Percentiles rank a stretch among this genome's conserved stretches.
Conservation (phyloP, 2,113 vertebrate species). For the Crocuta crocuta region DNA sequence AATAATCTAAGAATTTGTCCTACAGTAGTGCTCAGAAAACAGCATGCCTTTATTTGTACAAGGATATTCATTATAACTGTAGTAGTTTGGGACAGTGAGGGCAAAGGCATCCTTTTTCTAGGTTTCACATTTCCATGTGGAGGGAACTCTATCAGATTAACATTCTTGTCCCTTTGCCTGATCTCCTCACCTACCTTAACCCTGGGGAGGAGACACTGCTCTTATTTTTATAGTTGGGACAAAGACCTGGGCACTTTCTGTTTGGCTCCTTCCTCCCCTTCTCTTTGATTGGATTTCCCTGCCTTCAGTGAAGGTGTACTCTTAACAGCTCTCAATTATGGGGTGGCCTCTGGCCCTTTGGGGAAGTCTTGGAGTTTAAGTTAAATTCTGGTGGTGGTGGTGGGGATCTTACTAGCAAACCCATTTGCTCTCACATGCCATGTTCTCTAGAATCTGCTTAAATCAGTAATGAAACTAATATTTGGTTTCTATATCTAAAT, state of each 20-base stretch:
- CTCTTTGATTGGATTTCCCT: background rate
- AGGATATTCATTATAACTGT: background rate
- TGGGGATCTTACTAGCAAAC: conserved; percentile 1
- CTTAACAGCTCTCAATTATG: background rate
- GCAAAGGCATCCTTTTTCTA: background rate
- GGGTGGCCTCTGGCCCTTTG: background rate
- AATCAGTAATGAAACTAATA: background rate
- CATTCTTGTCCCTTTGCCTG: background rate
- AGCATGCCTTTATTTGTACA: background rate
- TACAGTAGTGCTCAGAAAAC: background rate
- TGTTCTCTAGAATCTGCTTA: background rate
- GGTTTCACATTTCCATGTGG: background rate
- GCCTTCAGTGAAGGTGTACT: background rate
- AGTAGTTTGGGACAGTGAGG: background rate
- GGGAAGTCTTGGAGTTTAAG: background rate
- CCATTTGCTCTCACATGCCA: background rate
- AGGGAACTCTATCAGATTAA: background rate
- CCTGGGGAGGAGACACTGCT: background rate
- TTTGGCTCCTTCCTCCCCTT: background rate
- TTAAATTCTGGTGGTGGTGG: background rate
- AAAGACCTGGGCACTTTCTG: background rate
- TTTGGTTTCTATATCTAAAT: conserved; percentile 39
- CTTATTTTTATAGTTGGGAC: background rate
- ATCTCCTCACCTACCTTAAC: background rate
- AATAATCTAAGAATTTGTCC: background rate